phyloP scores from a whole-genome alignment of 2,797 vertebrate species.

The Macroramphosus scolopax region DNA sequence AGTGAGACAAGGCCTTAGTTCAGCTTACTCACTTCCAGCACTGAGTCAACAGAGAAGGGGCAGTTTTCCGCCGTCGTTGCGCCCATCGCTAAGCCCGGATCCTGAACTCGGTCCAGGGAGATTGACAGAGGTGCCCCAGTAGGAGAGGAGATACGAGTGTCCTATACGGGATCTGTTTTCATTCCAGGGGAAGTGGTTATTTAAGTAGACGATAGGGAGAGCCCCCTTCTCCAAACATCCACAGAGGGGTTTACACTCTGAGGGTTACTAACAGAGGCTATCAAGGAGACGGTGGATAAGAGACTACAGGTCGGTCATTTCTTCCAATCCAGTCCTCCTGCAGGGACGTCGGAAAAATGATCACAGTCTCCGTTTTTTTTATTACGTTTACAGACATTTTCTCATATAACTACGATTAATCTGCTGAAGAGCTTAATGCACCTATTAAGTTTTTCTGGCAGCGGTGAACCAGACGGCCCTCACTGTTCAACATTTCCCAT shows the following conservation, averaged over 20 bases:
- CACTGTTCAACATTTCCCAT: conserved; percentile 12
- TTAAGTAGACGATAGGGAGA: conserved; percentile 68
- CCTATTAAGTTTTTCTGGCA: neutral
- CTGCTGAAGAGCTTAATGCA: neutral
- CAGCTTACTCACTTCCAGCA: conserved; percentile 73
- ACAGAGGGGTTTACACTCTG: conserved; percentile 51
- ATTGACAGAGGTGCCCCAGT: conserved; percentile 45
- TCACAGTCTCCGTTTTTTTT: neutral
- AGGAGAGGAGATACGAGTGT: conserved; percentile 62
- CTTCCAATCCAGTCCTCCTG: neutral
- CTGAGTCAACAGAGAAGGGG: conserved; percentile 72
- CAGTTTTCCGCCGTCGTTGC: conserved; percentile 62
- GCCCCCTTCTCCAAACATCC: conserved; percentile 60
- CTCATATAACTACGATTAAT: conserved; percentile 3
- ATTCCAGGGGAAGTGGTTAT: conserved; percentile 73
- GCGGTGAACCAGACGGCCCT: conserved; percentile 7
- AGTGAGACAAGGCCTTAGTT: conserved; percentile 66
- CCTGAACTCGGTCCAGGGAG: conserved; percentile 46
- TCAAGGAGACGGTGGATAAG: conserved; percentile 11
- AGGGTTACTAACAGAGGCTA: conserved; percentile 45
- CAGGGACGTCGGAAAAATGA: conserved; percentile 10
- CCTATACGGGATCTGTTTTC: conserved; percentile 69
- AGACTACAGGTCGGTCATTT: conserved; percentile 6
- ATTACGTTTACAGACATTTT: neutral
- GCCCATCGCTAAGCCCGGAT: conserved; percentile 51